Evolutionary conservation across 2,888 invertebrate genomes (phyloP).

Genomic region (Linnaemya vulpina): DNA sequence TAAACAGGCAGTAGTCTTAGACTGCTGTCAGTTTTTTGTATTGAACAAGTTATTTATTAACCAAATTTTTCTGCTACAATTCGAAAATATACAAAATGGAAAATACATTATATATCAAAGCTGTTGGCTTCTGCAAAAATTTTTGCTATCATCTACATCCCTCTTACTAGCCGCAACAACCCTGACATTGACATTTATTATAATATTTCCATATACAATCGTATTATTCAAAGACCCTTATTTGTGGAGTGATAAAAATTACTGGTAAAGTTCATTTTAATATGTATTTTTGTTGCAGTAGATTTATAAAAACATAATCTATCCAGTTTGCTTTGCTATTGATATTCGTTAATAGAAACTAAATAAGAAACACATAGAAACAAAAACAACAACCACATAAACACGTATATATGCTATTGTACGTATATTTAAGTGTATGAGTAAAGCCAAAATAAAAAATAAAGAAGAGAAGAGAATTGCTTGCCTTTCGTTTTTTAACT

Average conservation of each 20-base stretch:
- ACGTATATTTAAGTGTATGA: neutral
- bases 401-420: neutral
- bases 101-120: too few relatives aligned
- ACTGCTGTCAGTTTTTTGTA: too few relatives aligned
- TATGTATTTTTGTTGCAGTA: conserved; percentile 39
- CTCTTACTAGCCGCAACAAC: conserved; percentile 25
- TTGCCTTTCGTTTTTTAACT: conserved; percentile 1
- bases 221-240: conserved; percentile 52
- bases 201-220: conserved; percentile 26
- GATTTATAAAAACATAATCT: conserved; percentile 54
- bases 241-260: conserved; percentile 51
- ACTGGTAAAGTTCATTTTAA: conserved; percentile 41
- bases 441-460: conserved; percentile 29
- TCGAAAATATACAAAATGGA: neutral
- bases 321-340: conserved; percentile 35
- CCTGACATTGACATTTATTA: conserved; percentile 61
- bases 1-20: too few relatives aligned
- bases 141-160: neutral
- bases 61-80: too few relatives aligned
- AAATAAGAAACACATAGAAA: neutral
- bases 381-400: too few relatives aligned
- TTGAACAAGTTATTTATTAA: too few relatives aligned
- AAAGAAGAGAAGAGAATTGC: neutral
- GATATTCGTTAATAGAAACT: conserved; percentile 34
- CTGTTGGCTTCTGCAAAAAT: conserved; percentile 1